Evolutionary conservation across 2,797 vertebrate genomes (phyloP).

Genomic region (Dallia pectoralis): DNA sequence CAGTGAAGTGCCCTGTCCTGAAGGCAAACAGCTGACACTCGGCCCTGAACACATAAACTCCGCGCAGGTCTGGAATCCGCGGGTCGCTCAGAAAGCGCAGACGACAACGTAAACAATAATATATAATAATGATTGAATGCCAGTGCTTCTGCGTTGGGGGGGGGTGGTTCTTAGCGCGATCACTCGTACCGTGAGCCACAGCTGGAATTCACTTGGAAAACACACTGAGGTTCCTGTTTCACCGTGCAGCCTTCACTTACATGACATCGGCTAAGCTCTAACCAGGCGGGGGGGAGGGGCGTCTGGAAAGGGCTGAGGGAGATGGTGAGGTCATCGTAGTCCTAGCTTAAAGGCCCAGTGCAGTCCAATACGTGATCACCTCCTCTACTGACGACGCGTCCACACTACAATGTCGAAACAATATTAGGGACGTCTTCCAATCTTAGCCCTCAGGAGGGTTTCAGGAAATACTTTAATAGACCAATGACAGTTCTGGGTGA

Average conservation of each 20-base stretch:
- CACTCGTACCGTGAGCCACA: conserved; percentile 41
- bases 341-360: no score
- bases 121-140: neutral
- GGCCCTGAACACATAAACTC: conserved; percentile 51
- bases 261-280: conserved; percentile 16
- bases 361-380: no score
- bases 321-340: conserved; percentile 64
- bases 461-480: no score
- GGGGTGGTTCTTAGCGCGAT: conserved; percentile 14
- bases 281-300: conserved; percentile 48
- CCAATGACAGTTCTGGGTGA: no score
- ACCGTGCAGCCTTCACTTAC: neutral
- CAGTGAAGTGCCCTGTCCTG: conserved; percentile 65
- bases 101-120: neutral
- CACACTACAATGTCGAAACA: no score
- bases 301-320: conserved; percentile 40
- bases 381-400: no score
- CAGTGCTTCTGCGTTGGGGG: conserved; percentile 13
- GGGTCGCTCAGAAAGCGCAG: neutral
- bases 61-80: conserved; percentile 38
- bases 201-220: conserved; percentile 50
- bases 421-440: no score
- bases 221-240: conserved; percentile 45
- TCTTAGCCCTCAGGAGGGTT: no score
- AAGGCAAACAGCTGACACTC: conserved; percentile 70